A percentile compares a stretch with the other conserved stretches of the same genome.
Conservation (phyloP, 2,888 invertebrate species). For the Oxycera nigricornis region DNA sequence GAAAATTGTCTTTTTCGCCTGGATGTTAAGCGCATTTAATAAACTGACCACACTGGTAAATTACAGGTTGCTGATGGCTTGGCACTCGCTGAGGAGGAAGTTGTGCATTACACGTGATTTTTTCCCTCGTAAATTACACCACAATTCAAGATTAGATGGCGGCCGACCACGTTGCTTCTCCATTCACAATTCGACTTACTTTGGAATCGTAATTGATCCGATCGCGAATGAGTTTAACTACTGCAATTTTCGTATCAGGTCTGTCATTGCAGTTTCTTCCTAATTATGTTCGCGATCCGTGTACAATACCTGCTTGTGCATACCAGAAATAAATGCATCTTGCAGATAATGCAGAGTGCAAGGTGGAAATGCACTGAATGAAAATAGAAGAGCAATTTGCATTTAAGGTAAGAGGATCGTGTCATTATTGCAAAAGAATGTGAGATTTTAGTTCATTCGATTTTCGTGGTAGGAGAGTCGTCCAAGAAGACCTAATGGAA, state of each 20-base stretch:
- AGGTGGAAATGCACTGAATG: not conserved
- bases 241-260: slow-evolving; percentile 37
- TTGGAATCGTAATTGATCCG: not conserved
- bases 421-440: too few relatives aligned
- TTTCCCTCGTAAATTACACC: slow-evolving; percentile 7
- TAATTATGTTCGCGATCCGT: not conserved
- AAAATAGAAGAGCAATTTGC: not conserved
- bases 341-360: not conserved
- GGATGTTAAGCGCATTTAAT: too few relatives aligned
- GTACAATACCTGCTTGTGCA: slow-evolving; percentile 27
- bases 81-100: slow-evolving; percentile 42
- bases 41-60: slow-evolving; percentile 7
- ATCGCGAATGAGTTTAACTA: slow-evolving; percentile 24
- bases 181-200: not conserved
- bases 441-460: too few relatives aligned
- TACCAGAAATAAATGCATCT: not conserved
- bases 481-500: not conserved
- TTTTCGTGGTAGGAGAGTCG: too few relatives aligned
- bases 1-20: too few relatives aligned
- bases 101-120: slow-evolving; percentile 37
- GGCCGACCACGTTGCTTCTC: not conserved
- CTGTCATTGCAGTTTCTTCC: not conserved
- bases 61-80: slow-evolving; percentile 35
- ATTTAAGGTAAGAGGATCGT: too few relatives aligned
- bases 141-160: slow-evolving; percentile 14